Evolutionary conservation across 2,113 vertebrate species (phyloP).

Genomic region (Empidonax traillii): DNA sequence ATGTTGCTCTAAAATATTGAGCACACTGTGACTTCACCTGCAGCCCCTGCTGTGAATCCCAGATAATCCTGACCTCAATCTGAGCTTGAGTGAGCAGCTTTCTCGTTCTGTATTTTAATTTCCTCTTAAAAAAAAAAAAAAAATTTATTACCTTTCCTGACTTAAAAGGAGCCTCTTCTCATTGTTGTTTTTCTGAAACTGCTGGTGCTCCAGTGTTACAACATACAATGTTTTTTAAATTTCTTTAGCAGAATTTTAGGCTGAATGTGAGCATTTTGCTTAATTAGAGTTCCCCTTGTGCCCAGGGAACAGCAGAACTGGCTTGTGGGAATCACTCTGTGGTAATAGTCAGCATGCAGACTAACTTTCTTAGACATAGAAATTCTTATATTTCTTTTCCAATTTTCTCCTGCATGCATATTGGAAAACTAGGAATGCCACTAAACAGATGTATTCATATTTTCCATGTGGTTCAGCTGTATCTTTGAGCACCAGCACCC

Average conservation of each 20-base stretch:
- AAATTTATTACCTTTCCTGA: neutral
- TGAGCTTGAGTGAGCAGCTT: neutral
- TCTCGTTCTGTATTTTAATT: neutral
- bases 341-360: neutral
- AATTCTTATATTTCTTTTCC: neutral
- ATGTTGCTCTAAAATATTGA: neutral
- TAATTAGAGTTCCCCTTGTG: neutral
- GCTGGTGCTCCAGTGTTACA: neutral
- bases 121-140: neutral
- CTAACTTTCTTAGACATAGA: neutral
- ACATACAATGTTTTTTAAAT: neutral
- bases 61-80: neutral
- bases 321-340: neutral
- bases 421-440: neutral
- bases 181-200: neutral
- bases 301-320: neutral
- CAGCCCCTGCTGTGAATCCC: neutral
- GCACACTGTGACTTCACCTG: neutral
- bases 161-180: neutral
- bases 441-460: accelerated
- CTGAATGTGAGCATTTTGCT: neutral
- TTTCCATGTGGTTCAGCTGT: neutral
- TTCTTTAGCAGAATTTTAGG: neutral
- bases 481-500: neutral
- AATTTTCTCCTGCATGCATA: neutral